Evolutionary conservation across 2,113 vertebrate species (phyloP), one percentile per base, ranked within the genome.

Genomic region (Equus przewalskii): DNA sequence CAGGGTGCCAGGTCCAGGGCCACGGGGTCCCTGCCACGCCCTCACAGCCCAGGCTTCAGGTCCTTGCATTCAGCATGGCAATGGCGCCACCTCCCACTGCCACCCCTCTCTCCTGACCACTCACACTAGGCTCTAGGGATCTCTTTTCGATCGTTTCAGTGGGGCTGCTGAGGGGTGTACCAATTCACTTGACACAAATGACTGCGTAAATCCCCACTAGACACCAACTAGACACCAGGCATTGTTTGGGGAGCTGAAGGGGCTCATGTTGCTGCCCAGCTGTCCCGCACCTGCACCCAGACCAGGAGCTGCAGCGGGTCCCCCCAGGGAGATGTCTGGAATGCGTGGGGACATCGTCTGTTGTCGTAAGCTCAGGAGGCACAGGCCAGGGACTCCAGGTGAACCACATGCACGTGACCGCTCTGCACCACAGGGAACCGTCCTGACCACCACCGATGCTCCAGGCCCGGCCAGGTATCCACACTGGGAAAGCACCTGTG

Each of bases 221-320:
- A 46, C 0, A 7, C 7, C 54, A 78, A n/a, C 19, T 18, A 18
- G 6, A 46, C 0, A 7, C 7, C 54, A 78, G 46, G 49, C 33
- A 36, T 7, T n/a, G 21, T 73, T 89, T 36, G 6, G 11, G 86
- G 51, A 58, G 90, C 54, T 28, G 9, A 69, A 81, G 13, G 44
- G 33, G n/a, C 41, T 69, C 54, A 33, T 5, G 12, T 18, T 7
- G 24, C 54, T 22, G 30, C 22, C 33, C 30, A 26, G 41, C 44
- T 22, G 51, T 19, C 58, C 33, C 0, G 0, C 0, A 10, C 33
- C 2, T 5, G 36, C 33, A 11, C 26, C 6, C 3, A 49, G 28
- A 46, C 24, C 6, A 12, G 6, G 12, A 49, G 58, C 22, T 56
- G 6, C 10, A 49, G 36, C 46, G 58, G 30, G n/a, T 28, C 49